phyloP scores from a whole-genome alignment of 2,888 invertebrate genomes.

The Tortricodes alternella region DNA sequence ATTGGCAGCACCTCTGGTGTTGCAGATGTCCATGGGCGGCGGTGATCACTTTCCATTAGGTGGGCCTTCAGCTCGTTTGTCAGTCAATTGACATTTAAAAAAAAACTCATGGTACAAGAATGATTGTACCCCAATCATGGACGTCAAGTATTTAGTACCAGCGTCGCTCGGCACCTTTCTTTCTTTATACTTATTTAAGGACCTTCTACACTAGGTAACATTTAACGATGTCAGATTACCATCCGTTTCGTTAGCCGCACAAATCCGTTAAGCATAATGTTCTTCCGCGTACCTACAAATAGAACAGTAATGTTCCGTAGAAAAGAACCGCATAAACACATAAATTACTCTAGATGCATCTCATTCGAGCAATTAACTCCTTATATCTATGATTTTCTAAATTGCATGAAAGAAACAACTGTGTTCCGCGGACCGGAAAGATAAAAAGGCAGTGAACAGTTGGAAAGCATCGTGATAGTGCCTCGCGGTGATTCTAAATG shows the following conservation, averaged over 20 bases:
- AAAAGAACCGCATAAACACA: constrained; percentile 27
- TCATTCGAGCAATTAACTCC: constrained; percentile 32
- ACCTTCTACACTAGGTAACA: constrained; percentile 8
- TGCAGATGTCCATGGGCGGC: no score
- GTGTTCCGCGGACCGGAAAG: constrained; percentile 41
- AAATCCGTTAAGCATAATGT: constrained; percentile 27
- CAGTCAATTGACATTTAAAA: no score
- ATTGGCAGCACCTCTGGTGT: no score
- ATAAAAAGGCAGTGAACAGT: constrained; percentile 40
- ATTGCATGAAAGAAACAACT: constrained; percentile 39
- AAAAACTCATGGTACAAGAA: no score
- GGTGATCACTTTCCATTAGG: no score
- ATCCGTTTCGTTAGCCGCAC: constrained; percentile 13
- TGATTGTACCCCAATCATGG: no score
- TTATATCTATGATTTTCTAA: constrained; percentile 41
- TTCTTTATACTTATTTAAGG: no score
- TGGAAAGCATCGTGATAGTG: constrained; percentile 41
- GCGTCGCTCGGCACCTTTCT: no score
- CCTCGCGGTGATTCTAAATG: constrained; percentile 35
- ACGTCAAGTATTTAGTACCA: no score
- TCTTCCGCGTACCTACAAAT: constrained; percentile 10
- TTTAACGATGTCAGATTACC: constrained; percentile 17
- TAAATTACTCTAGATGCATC: constrained; percentile 29
- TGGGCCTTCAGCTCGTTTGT: no score
- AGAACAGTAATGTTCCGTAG: no score